Conservation (phyloP, 2,888 invertebrate species). For the Baccha elongata region DNA sequence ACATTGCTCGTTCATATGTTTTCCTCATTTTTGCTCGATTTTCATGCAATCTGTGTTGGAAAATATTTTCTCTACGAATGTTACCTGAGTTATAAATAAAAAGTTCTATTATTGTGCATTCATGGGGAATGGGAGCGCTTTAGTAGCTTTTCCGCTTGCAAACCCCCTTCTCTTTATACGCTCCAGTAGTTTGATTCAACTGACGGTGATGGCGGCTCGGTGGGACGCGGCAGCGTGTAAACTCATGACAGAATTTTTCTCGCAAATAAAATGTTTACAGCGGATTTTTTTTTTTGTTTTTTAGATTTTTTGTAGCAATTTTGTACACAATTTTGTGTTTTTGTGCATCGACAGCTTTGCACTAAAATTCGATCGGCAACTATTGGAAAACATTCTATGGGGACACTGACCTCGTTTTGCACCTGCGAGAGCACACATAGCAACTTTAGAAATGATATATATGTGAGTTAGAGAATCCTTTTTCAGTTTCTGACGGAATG, state of each 20-base stretch:
- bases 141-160: constrained; percentile 64
- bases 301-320: neutral
- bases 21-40: constrained; percentile 38
- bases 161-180: constrained; percentile 3
- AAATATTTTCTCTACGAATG: constrained; percentile 55
- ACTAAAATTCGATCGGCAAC: constrained; percentile 4
- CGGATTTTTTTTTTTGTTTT: constrained; percentile 2
- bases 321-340: constrained; percentile 17
- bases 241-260: constrained; percentile 34
- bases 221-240: constrained; percentile 31
- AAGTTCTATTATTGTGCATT: constrained; percentile 72
- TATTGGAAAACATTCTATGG: constrained; percentile 21
- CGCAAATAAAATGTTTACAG: constrained; percentile 38
- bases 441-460: too few relatives aligned
- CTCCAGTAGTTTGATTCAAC: constrained; percentile 11
- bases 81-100: constrained; percentile 72
- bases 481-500: constrained; percentile 2
- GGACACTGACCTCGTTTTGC: constrained; percentile 61
- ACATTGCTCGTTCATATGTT: too few relatives aligned
- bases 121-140: constrained; percentile 68
- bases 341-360: constrained; percentile 27
- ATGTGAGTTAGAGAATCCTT: constrained; percentile 2
- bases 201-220: neutral
- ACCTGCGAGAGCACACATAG: too few relatives aligned
- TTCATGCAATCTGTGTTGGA: constrained; percentile 42